phyloP scores from a whole-genome alignment of 2,113 vertebrate species.

The Sphyrna mokarran region DNA sequence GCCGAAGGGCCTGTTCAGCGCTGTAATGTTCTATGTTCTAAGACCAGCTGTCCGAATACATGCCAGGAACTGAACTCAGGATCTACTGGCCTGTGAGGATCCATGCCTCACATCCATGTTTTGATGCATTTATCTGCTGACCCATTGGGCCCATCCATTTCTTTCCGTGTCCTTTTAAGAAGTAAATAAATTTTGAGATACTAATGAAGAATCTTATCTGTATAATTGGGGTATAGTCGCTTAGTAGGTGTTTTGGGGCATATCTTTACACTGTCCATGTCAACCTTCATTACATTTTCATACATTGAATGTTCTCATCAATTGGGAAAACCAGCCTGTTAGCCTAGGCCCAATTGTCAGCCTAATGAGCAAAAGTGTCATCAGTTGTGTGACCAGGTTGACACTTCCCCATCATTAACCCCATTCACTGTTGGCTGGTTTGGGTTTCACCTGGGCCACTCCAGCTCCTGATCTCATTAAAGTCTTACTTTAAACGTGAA shows the following conservation, averaged over 20 bases:
- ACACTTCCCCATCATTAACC: not conserved
- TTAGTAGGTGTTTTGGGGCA: not conserved
- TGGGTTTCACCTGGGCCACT: not conserved
- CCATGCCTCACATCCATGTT: not conserved
- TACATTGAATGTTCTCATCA: not conserved
- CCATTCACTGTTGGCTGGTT: not conserved
- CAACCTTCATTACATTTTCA: not conserved
- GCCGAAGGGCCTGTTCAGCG: too few species aligned
- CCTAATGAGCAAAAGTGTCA: not conserved
- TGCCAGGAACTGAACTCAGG: not conserved
- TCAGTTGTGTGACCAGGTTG: not conserved
- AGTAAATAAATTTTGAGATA: not conserved
- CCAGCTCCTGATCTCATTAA: not conserved
- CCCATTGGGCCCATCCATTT: not conserved
- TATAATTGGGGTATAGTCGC: not conserved
- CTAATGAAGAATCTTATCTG: not conserved
- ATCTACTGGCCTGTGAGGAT: not conserved
- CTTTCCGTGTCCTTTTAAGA: not conserved
- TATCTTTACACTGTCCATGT: not conserved
- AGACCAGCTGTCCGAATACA: not conserved
- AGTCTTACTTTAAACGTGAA: not conserved
- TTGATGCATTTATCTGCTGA: not conserved
- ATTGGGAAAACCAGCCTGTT: not conserved
- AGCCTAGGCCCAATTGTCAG: not conserved
- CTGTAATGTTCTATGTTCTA: too few species aligned